phyloP scores from a whole-genome alignment of 2,113 vertebrate species.

The Propithecus coquereli region DNA sequence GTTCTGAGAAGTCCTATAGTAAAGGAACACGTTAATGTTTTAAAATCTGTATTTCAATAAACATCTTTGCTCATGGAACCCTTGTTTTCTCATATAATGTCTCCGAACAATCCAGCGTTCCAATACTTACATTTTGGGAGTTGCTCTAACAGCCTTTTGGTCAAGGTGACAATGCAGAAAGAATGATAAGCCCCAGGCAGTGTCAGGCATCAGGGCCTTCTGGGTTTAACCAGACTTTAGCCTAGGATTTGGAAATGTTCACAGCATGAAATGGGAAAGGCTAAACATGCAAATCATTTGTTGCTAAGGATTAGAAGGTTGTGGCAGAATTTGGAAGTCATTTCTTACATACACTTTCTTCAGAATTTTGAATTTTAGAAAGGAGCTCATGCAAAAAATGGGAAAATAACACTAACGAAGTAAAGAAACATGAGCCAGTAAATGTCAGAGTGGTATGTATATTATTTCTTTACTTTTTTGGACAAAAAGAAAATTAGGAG shows the following conservation, averaged over 20 bases:
- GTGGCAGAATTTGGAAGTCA: neutral
- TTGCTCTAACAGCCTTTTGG: neutral
- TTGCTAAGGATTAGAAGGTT: neutral
- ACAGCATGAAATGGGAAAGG: neutral
- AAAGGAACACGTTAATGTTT: neutral
- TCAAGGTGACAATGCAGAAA: neutral
- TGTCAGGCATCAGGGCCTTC: neutral
- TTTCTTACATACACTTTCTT: neutral
- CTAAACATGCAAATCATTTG: neutral
- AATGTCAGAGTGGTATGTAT: neutral
- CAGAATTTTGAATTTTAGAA: neutral
- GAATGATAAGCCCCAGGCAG: accelerated
- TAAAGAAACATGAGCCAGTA: neutral
- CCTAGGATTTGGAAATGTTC: neutral
- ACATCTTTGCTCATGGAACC: neutral
- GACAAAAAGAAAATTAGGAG: neutral
- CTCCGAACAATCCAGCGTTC: neutral
- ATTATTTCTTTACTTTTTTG: neutral
- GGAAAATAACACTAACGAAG: neutral
- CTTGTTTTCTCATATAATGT: neutral
- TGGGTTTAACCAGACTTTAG: neutral
- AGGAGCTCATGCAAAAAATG: neutral
- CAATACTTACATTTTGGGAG: neutral
- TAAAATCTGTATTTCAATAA: conserved; percentile 37
- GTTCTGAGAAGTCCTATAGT: neutral